Evolutionary conservation across 1,140 invertebrate genomes (phyloP).

Genomic region (Lasaia peninsularis): DNA sequence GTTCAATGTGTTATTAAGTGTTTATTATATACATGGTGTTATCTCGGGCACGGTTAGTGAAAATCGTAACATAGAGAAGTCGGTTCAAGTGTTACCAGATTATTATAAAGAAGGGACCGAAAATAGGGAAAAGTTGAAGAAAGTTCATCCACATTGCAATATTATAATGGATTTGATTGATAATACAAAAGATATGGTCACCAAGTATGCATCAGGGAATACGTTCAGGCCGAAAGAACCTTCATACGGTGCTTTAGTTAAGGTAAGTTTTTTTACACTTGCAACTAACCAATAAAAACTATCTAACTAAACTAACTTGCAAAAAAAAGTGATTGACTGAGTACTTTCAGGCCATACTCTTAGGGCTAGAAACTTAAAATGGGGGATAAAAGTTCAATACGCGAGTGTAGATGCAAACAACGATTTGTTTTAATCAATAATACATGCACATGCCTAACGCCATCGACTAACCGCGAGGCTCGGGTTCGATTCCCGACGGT

Average conservation of each 20-base stretch:
- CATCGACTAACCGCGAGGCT: too few relatives aligned
- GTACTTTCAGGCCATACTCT: too few relatives aligned
- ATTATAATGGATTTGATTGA: slow-evolving; percentile 49
- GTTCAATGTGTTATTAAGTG: slow-evolving; percentile 55
- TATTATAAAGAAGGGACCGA: slow-evolving; percentile 34
- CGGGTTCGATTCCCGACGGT: too few relatives aligned
- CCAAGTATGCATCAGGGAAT: slow-evolving; percentile 60
- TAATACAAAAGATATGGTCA: slow-evolving; percentile 39
- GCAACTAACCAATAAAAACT: too few relatives aligned
- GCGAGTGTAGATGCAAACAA: too few relatives aligned
- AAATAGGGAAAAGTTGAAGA: slow-evolving; percentile 38
- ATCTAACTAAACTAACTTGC: background rate
- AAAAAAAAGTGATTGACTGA: too few relatives aligned
- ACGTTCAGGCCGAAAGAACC: slow-evolving; percentile 61
- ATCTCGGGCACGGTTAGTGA: slow-evolving; percentile 52
- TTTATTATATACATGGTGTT: slow-evolving; percentile 60
- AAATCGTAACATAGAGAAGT: slow-evolving; percentile 36
- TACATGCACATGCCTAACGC: too few relatives aligned
- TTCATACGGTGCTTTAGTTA: slow-evolving; percentile 55
- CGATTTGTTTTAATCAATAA: too few relatives aligned
- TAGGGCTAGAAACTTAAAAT: too few relatives aligned
- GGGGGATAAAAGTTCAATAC: too few relatives aligned
- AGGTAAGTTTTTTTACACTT: too few relatives aligned
- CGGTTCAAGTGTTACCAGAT: slow-evolving; percentile 36
- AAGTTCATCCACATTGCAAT: slow-evolving; percentile 57